Conservation (phyloP, 2,888 invertebrate species). For the Ellobium chinense region DNA sequence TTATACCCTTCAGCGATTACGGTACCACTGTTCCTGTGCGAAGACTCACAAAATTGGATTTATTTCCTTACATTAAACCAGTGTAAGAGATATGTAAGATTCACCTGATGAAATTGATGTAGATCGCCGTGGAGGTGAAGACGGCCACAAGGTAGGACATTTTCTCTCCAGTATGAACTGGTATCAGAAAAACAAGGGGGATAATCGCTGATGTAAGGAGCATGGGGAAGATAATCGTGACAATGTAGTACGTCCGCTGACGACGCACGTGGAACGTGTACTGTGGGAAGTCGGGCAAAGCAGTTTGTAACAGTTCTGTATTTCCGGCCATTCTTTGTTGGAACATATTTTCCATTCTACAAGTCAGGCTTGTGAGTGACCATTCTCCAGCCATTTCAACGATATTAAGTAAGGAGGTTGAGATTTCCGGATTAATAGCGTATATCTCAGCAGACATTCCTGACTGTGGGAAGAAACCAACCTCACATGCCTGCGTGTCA, state of each 20-base stretch:
- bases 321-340: too few relatives aligned
- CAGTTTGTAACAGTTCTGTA: too few relatives aligned
- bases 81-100: too few relatives aligned
- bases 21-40: too few relatives aligned
- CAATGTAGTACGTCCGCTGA: background rate
- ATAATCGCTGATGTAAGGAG: background rate
- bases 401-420: background rate
- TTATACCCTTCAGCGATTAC: too few relatives aligned
- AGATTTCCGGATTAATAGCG: too few relatives aligned
- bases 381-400: background rate
- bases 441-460: too few relatives aligned
- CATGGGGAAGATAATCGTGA: constrained; percentile 4
- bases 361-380: too few relatives aligned
- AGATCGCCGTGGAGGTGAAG: constrained; percentile 1
- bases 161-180: background rate
- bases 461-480: constrained; percentile 7
- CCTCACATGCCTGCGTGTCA: background rate
- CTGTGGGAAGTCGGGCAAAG: background rate
- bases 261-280: background rate
- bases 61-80: too few relatives aligned
- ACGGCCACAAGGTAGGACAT: constrained; percentile 5
- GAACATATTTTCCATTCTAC: too few relatives aligned
- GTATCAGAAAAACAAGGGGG: background rate
- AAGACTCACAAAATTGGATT: too few relatives aligned
- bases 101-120: background rate